Base-by-base conservation (phyloP, 2,888 invertebrate species). In the Tetropium fuscum region DNA sequence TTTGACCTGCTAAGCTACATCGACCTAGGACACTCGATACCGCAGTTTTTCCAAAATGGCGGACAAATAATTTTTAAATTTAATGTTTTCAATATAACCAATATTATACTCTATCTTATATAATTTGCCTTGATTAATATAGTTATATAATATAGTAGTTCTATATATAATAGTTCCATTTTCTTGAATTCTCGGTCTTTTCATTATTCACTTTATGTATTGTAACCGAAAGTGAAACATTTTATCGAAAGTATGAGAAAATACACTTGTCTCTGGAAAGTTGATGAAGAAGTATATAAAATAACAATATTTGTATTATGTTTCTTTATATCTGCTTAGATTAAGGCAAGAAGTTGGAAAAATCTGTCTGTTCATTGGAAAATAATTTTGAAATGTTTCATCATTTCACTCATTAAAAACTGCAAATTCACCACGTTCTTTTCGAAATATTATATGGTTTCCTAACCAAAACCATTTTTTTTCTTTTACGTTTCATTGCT, bases 361-460 rank as follows among this genome's bases (percentile, higher is more conserved):
- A 30, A 30, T 7, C 27, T 30, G 27, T 30, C 27, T 30, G 8
- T 30, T n/a, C 27, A 30, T 5, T 30, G n/a, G 27, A 30, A 30
- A 30, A 30, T 30, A 30, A 30, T n/a, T 30, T 7, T 1, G 27
- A 30, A 2, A 30, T 30, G n/a, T 30, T 30, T 30, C 27, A 30
- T 30, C 5, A 30, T 30, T n/a, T 8, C n/a, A 8, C 27, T 30
- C 27, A 30, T 30, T 30, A 30, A n/a, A n/a, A 30, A 30, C n/a
- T 30, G 27, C 27, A 30, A 30, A 30, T 30, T 30, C 27, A n/a
- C 27, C 27, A 30, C n/a, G 27, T 30, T 30, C 27, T 30, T 30
- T n/a, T 30, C 27, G n/a, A 4, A 30, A 30, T 30, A 3, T 30
- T 4, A 30, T 30, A 30, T 30, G 4, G 8, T 30, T 30, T 30